Base-by-base conservation (phyloP, 2,888 invertebrate species). In the Serripes groenlandicus region DNA sequence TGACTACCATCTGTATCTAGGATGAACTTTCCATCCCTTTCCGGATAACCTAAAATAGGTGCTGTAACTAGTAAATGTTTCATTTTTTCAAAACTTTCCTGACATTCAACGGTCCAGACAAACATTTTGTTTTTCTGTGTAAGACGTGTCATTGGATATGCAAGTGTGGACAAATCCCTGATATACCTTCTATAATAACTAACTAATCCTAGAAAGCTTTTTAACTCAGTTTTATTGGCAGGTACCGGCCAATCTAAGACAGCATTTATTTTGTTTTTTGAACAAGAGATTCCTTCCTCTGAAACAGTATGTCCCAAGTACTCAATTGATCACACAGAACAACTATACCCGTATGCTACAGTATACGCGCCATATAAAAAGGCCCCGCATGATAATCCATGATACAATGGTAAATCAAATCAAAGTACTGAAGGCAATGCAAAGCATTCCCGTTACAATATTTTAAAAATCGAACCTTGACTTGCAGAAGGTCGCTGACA, bases 1-100 rank as follows among this genome's bases (percentile, higher is more conserved):
- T 71, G 76, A 69, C 86, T 83, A 18, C 88, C 90, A 78, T 90
- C 87, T 21, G 83, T 87, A 62, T 90, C 89, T 26, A 89, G 56
- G 11, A 89, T 76, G 72, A 85, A 87, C 11, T 26, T 26, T 0
- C 60, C 75, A 21, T 83, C 62, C n/a, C 7, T 21, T 42, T 85
- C 68, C 18, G 81, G 86, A 58, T 72, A 83, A 1, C 68, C 42
- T 2, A 89, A 70, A 35, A 89, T 69, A 18, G 87, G 86, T 21
- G 85, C 62, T 3, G 70, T 32, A 11, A 58, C 37, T 0, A 88
- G 49, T 2, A 28, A 37, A 2, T 71, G 23, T 73, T 88, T 85
- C 23, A 83, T 34, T 28, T 15, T 70, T 42, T 81, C 69, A 71
- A 89, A 88, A 52, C 78, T 54, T 15, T 34, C 21, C 37, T 84